A percentile compares a stretch with the other conserved stretches of the same genome.
Conservation (phyloP, 2,888 invertebrate species). For the Conops quadrifasciatus region DNA sequence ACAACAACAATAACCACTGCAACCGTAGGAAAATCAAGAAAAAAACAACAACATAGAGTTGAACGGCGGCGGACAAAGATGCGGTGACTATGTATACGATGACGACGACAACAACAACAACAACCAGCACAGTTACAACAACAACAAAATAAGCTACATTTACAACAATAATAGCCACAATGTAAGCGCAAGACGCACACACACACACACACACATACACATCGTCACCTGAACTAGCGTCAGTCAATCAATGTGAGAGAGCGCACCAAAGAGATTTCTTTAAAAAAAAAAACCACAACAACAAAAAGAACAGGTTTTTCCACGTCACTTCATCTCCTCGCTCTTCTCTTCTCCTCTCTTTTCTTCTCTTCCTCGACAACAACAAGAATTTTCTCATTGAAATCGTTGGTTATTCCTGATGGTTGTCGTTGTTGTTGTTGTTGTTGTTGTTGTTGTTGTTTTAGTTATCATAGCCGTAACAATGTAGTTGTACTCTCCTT, state of each 20-base stretch:
- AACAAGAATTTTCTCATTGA: background rate
- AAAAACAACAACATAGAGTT: constrained; percentile 9
- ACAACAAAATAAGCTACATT: no score
- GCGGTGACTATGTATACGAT: no score
- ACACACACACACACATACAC: no score
- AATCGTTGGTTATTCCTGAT: no score
- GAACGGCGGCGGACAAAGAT: constrained; percentile 16
- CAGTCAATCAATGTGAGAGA: no score
- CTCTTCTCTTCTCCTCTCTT: background rate
- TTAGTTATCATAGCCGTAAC: constrained; percentile 1
- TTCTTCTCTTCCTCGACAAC: background rate
- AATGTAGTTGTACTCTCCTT: constrained; percentile 35
- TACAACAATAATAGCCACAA: no score
- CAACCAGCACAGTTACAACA: no score
- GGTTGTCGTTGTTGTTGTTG: constrained; percentile 43
- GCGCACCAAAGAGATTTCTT: no score
- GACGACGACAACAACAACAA: constrained; percentile 8
- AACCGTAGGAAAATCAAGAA: background rate
- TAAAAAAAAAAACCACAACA: no score
- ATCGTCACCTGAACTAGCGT: no score
- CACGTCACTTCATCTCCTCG: background rate
- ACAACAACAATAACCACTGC: constrained; percentile 6
- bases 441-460: constrained; percentile 46
- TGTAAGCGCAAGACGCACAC: no score
- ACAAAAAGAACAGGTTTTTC: constrained; percentile 38